Base-by-base conservation (phyloP, 2,113 vertebrate genomes). In the Erinaceus europaeus region DNA sequence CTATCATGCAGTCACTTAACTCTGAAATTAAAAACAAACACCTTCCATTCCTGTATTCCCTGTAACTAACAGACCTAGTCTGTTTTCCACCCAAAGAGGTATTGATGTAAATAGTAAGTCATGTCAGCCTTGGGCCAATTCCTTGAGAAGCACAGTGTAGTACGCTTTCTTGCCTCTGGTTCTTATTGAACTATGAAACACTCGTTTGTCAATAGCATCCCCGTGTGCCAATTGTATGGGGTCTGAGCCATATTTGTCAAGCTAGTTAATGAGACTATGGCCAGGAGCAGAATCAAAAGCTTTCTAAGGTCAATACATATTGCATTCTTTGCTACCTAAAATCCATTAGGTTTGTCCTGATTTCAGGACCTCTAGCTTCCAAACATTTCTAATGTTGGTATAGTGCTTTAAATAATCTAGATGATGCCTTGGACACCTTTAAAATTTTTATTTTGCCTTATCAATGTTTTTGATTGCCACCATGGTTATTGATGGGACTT, bases 251-350 rank as follows among this genome's bases (percentile, higher is more conserved):
- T 73, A 92, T 77, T 91, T 95, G 94, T 91, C 84, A 88, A 93
- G 80, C 75, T 72, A 59, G 55, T 88, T 93, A 94, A 89, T 93
- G 74, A 94, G 65, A 42, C 71, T 87, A 83, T 48, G 61, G 61
- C 88, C 52, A 52, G 57, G 17, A 84, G 48, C 79, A 90, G 42
- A 88, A 88, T 82, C 76, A 91, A 88, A 94, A 91, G 14, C 2
- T 95, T 92, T 74, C 46, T 73, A 80, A 93, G 67, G 72, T 92
- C 64, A 91, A 84, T 88, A 93, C 7, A 61, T 88, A 90, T 71
- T 77, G 81, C 46, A 48, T 44, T 76, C 23, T 75, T 76, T 73
- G 38, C 50, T 69, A 76, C 36, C 50, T 87, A 11, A 89, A 90
- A 91, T 87, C 82, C 68, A 84, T 94, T 91, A 92, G 29, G 46